Evolutionary conservation across 2,888 invertebrate genomes (phyloP).

Genomic region (Neoaliturus tenellus): DNA sequence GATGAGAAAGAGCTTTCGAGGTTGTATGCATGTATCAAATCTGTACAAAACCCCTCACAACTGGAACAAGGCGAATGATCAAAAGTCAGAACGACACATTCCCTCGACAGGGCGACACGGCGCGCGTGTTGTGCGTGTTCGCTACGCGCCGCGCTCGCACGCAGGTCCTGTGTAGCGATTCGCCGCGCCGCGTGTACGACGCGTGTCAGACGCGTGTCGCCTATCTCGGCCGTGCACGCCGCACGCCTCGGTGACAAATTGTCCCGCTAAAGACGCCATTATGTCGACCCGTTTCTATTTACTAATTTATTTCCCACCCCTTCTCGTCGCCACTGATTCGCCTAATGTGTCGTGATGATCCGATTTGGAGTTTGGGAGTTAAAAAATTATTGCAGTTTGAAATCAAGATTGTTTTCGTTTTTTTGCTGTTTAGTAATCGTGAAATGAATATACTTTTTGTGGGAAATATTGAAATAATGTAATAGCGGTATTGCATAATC

Average conservation of each 20-base stretch:
- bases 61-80: too few relatives aligned
- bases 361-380: not conserved
- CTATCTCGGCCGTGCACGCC: not conserved
- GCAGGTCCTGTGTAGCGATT: conserved; percentile 27
- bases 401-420: too few relatives aligned
- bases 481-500: too few relatives aligned
- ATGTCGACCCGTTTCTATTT: conserved; percentile 33
- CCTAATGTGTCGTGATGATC: conserved; percentile 25
- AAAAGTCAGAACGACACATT: too few relatives aligned
- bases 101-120: not conserved
- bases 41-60: too few relatives aligned
- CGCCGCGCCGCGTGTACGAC: not conserved
- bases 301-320: conserved; percentile 29
- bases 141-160: not conserved
- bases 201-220: conserved; percentile 14
- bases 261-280: conserved; percentile 37
- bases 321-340: not conserved
- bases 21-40: too few relatives aligned
- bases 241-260: conserved; percentile 27
- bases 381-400: too few relatives aligned
- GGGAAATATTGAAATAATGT: too few relatives aligned
- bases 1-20: too few relatives aligned
- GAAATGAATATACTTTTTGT: too few relatives aligned
- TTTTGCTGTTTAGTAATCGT: too few relatives aligned
- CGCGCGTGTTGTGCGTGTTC: conserved; percentile 1